Conservation (phyloP, 2,113 vertebrate species). For the Erinaceus europaeus region DNA sequence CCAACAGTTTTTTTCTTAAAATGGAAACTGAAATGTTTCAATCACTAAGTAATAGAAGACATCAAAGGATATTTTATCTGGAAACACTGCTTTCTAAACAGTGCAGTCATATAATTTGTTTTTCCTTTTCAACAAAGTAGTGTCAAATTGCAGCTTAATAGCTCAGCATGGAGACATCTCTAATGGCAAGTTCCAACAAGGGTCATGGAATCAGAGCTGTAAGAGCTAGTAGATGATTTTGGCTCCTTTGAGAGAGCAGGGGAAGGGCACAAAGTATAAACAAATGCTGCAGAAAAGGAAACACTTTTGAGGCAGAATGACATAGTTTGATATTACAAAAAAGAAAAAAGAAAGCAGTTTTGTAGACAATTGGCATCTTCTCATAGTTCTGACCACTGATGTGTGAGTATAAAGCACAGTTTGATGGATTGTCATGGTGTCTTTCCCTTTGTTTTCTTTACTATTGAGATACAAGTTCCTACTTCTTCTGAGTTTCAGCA, state of each 20-base stretch:
- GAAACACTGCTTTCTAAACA: conserved; percentile 44
- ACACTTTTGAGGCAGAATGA: background rate
- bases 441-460: background rate
- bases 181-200: background rate
- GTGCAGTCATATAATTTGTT: conserved; percentile 37
- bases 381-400: background rate
- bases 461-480: background rate
- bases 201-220: background rate
- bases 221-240: background rate
- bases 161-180: background rate
- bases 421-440: background rate
- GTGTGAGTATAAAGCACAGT: background rate
- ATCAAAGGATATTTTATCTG: conserved; percentile 39
- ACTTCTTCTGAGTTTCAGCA: no score
- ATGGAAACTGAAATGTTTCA: conserved; percentile 27
- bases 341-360: background rate
- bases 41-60: background rate
- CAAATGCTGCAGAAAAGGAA: conserved; percentile 11
- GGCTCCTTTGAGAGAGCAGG: background rate
- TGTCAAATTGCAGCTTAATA: conserved; percentile 55
- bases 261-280: background rate
- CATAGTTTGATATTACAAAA: background rate
- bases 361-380: background rate
- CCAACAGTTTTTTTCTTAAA: conserved; percentile 34
- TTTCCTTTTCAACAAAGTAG: conserved; percentile 48